Evolutionary conservation across 2,797 vertebrate species (phyloP), one percentile per base, ranked within the genome.

Genomic region (Tangara arthus): DNA sequence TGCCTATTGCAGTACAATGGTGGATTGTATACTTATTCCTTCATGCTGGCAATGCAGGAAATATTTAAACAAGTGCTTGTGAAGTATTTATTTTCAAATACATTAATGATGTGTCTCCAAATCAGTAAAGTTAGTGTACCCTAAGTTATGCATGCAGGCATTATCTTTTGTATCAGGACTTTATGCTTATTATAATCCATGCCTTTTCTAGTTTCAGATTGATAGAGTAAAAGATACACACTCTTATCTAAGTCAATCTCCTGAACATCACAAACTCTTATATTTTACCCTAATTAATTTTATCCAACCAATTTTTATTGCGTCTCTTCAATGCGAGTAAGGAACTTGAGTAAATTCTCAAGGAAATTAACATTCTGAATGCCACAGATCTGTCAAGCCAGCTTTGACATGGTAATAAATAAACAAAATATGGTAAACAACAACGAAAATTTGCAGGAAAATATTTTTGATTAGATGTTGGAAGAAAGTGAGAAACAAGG

Each of bases 11-110:
- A 78, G 76, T 46, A 96, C 82, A 94, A 71, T 91, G 85, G 82
- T 70, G 61, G 61, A 89, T 69, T 95, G 79, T 91, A n/a, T 52
- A 72, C 66, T 89, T 92, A 53, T 63, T 89, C 47, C 82, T 93
- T 78, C 59, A 35, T 27, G 80, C 47, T 86, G 65, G 34, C 32
- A 76, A 66, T 13, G 23, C 42, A 92, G 82, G 66, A 96, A 93
- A 76, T 52, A 71, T n/a, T 85, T 87, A 89, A 85, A 85, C 35
- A 81, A 93, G 65, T 66, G 75, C n/a, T 85, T 68, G 34, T 64
- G 73, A 78, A 66, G 21, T 82, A 66, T 75, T 93, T 94, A 30
- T 83, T 91, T 89, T 76, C 24, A 92, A 86, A 83, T 63, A 81
- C 0, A 0, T 83, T 93, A 85, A 78, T 16, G 34, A 26, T 57